A percentile compares a stretch with the other conserved stretches of the same genome.
Evolutionary conservation across 2,888 invertebrate genomes (phyloP).

Genomic region (Reticulitermes lucifugus): DNA sequence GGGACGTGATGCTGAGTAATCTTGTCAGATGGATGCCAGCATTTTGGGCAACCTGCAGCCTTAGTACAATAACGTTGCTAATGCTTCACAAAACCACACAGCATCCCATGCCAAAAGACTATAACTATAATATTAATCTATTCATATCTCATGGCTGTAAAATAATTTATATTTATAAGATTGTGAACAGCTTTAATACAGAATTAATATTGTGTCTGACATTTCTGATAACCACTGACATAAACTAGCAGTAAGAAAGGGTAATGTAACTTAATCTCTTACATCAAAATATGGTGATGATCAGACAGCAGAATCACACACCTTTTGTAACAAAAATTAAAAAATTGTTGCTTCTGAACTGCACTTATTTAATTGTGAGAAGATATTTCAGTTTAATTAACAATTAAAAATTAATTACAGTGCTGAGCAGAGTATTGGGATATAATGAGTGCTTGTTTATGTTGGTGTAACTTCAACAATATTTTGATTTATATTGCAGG

Average conservation of each 20-base stretch:
- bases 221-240: neutral
- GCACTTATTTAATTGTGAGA: neutral
- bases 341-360: neutral
- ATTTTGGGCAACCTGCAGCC: too few species aligned
- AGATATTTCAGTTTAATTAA: neutral
- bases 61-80: too few species aligned
- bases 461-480: neutral
- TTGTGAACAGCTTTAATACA: neutral
- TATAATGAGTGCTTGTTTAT: too few species aligned
- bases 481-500: neutral
- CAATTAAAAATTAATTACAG: neutral
- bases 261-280: neutral
- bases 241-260: neutral
- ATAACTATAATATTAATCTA: neutral
- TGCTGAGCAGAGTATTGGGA: neutral
- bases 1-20: too few species aligned
- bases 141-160: too few species aligned
- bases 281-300: neutral
- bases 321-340: neutral
- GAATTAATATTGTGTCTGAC: neutral
- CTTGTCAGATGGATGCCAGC: too few species aligned
- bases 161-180: too few species aligned
- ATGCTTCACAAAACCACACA: too few species aligned
- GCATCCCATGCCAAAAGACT: neutral
- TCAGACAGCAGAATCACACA: neutral